Evolutionary conservation across 2,797 vertebrate genomes (phyloP).

Genomic region (Myripristis murdjan): DNA sequence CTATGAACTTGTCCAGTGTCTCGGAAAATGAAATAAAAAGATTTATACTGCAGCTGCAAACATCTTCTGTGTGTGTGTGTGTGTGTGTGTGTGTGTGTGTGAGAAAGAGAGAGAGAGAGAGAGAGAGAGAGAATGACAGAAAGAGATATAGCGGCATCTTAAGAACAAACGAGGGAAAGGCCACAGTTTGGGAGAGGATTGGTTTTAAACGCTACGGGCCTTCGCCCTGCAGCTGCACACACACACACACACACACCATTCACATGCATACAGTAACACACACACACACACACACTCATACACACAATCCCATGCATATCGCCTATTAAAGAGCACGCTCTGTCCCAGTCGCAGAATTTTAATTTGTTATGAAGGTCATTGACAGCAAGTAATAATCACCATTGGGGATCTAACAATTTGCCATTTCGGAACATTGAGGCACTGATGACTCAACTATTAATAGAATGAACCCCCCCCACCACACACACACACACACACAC

Average conservation of each 20-base stretch:
- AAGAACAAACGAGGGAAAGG: slow-evolving; percentile 69
- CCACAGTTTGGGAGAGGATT: slow-evolving; percentile 57
- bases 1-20: slow-evolving; percentile 86
- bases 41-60: slow-evolving; percentile 85
- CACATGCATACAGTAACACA: too few species aligned
- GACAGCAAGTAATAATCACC: slow-evolving; percentile 88
- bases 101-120: slow-evolving; percentile 41
- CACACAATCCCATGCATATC: slow-evolving; percentile 73
- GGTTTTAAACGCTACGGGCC: slow-evolving; percentile 76
- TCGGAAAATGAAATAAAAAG: slow-evolving; percentile 87
- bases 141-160: too few species aligned
- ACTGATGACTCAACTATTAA: slow-evolving; percentile 85
- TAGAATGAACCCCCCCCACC: slow-evolving; percentile 62
- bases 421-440: slow-evolving; percentile 88
- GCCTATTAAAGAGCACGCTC: slow-evolving; percentile 87
- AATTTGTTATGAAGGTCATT: slow-evolving; percentile 91
- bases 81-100: too few species aligned
- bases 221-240: slow-evolving; percentile 70
- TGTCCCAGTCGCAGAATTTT: slow-evolving; percentile 89
- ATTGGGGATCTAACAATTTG: slow-evolving; percentile 88
- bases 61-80: slow-evolving; percentile 45
- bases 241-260: too few species aligned
- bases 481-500: slow-evolving; percentile 26
- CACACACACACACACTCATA: too few species aligned
- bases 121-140: too few species aligned